Conservation (phyloP, 1,140 invertebrate genomes). For the Oryctes rhinoceros region DNA sequence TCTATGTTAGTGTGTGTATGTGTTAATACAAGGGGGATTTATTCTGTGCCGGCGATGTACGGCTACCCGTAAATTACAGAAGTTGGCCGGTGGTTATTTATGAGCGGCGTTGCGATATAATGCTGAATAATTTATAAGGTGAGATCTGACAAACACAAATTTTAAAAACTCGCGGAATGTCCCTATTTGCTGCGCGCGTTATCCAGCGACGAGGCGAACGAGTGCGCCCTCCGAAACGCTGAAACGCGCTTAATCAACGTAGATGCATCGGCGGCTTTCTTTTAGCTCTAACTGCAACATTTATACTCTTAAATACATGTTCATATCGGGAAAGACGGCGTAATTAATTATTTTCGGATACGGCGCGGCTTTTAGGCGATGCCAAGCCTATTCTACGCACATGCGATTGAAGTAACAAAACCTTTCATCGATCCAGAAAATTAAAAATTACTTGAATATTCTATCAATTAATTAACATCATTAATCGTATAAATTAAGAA, state of each 20-base stretch:
- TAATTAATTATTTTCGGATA: neutral
- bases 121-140: constrained; percentile 59
- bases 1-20: neutral
- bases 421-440: neutral
- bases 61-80: constrained; percentile 17
- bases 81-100: constrained; percentile 19
- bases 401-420: neutral
- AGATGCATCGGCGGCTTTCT: neutral
- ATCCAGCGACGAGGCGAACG: neutral
- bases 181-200: constrained; percentile 52
- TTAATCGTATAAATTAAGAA: too few species aligned
- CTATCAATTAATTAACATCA: too few species aligned
- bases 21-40: constrained; percentile 16
- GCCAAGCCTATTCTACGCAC: neutral
- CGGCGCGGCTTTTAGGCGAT: neutral
- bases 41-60: neutral
- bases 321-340: neutral
- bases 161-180: constrained; percentile 59
- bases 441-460: too few species aligned
- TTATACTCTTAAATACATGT: constrained; percentile 10
- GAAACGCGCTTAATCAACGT: constrained; percentile 8
- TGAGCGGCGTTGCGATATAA: constrained; percentile 2
- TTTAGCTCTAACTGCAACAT: constrained; percentile 15
- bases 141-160: constrained; percentile 60
- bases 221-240: neutral